Conservation (phyloP, 2,113 vertebrate species). For the Clarias macrocephalus region DNA sequence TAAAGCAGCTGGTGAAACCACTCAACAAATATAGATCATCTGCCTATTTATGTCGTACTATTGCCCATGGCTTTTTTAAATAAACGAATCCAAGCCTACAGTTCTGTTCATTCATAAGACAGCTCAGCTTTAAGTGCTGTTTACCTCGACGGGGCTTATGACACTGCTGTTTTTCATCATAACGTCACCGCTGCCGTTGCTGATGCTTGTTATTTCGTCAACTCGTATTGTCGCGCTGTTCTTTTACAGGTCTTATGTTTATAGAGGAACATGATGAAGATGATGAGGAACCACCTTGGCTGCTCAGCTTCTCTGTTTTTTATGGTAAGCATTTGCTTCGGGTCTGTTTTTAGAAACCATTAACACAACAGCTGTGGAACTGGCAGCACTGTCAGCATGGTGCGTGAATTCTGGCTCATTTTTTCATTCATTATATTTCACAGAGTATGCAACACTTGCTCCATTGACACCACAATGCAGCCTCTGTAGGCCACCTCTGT, state of each 20-base stretch:
- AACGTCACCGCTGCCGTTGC: not conserved
- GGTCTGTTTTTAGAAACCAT: not conserved
- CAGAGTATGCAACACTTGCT: not conserved
- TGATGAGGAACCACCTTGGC: conserved; percentile 76
- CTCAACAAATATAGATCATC: conserved; percentile 21
- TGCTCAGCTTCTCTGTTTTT: conserved; percentile 69
- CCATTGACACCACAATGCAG: not conserved
- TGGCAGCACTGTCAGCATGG: not conserved
- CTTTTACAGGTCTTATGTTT: conserved; percentile 72
- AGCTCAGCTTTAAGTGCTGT: conserved; percentile 33
- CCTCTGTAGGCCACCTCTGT: not conserved
- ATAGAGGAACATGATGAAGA: conserved; percentile 75
- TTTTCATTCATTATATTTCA: not conserved
- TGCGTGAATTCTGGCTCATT: not conserved
- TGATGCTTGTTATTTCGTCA: conserved; percentile 22
- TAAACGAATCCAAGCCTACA: not conserved
- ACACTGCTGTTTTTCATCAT: conserved; percentile 19
- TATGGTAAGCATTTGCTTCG: conserved; percentile 59
- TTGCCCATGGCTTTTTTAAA: conserved; percentile 17
- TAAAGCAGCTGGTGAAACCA: conserved; percentile 18
- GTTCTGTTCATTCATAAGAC: conserved; percentile 23
- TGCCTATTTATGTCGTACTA: conserved; percentile 17
- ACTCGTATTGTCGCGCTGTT: not conserved
- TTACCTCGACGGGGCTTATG: conserved; percentile 24
- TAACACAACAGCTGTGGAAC: not conserved